These are phyloP conservation scores for Halesus radiatus DNA, from an alignment of 1,140 invertebrate genomes.

Conservation along the genomic window DNA sequence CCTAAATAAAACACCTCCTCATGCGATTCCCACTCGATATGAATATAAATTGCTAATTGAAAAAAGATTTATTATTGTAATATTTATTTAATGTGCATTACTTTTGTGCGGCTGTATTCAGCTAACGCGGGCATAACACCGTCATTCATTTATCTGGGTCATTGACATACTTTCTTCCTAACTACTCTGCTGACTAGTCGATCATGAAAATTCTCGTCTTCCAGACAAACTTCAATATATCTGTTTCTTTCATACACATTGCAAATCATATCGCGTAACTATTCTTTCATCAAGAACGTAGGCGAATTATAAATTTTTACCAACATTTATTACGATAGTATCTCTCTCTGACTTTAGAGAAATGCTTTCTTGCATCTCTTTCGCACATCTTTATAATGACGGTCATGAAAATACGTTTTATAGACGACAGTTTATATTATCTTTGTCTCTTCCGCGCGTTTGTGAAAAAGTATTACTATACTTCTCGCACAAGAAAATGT, in stretches of 20 bases:
- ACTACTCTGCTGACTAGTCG: not conserved
- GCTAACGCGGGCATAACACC: not conserved
- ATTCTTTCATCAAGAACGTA: not conserved
- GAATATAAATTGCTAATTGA: too few species aligned
- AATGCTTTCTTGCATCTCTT: not conserved
- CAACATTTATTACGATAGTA: not conserved
- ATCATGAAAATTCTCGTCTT: not conserved
- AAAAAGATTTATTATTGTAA: too few species aligned
- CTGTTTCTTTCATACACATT: too few species aligned
- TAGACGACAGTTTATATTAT: too few species aligned
- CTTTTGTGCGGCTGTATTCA: not conserved
- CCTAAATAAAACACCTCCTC: too few species aligned
- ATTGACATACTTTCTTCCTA: constrained; percentile 14
- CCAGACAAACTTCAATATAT: too few species aligned
- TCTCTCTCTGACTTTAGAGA: not conserved
- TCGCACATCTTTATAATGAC: not conserved
- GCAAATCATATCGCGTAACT: not conserved
- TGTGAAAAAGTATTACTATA: too few species aligned
- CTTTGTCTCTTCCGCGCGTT: too few species aligned
- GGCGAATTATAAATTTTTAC: too few species aligned
- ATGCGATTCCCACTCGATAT: too few species aligned
- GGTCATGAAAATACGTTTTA: too few species aligned
- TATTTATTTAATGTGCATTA: not conserved
- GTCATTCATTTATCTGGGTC: constrained; percentile 13
- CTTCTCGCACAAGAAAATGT: too few species aligned